A percentile compares a stretch with the other conserved stretches of the same genome.
Conservation (phyloP, 2,113 vertebrate genomes). For the Gambusia affinis region DNA sequence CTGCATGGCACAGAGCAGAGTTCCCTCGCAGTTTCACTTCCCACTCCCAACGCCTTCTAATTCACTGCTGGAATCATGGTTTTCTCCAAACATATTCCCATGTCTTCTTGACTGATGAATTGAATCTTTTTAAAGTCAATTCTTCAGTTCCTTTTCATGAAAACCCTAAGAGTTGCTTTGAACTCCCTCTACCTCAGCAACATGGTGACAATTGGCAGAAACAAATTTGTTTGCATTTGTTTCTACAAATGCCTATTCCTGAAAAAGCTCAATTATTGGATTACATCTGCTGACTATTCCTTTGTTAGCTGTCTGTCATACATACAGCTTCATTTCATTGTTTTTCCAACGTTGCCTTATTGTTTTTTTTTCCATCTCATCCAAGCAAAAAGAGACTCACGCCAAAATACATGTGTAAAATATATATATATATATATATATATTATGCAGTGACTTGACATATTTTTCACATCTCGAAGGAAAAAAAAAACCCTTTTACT, state of each 20-base stretch:
- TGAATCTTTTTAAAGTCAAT: too few species aligned
- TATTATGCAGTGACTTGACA: neutral
- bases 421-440: too few species aligned
- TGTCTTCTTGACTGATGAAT: too few species aligned
- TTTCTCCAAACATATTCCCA: too few species aligned
- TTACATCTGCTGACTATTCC: too few species aligned
- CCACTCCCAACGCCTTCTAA: conserved; percentile 14
- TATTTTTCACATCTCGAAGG: neutral
- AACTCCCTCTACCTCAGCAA: too few species aligned
- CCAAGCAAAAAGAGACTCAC: neutral
- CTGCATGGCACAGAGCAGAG: conserved; percentile 9
- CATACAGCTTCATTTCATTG: neutral
- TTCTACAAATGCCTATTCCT: too few species aligned
- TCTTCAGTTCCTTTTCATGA: too few species aligned
- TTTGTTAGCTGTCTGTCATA: neutral
- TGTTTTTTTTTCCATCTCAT: neutral
- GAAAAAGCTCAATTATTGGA: too few species aligned
- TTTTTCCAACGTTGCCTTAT: neutral
- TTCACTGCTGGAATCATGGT: conserved; percentile 38
- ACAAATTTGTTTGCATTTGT: too few species aligned
- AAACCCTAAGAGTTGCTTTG: too few species aligned
- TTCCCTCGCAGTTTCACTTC: conserved; percentile 13
- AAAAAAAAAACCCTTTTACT: neutral
- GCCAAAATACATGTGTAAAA: neutral
- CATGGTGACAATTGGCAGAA: too few species aligned